Conservation (phyloP, 2,797 vertebrate genomes). For the Meda fulgida region DNA sequence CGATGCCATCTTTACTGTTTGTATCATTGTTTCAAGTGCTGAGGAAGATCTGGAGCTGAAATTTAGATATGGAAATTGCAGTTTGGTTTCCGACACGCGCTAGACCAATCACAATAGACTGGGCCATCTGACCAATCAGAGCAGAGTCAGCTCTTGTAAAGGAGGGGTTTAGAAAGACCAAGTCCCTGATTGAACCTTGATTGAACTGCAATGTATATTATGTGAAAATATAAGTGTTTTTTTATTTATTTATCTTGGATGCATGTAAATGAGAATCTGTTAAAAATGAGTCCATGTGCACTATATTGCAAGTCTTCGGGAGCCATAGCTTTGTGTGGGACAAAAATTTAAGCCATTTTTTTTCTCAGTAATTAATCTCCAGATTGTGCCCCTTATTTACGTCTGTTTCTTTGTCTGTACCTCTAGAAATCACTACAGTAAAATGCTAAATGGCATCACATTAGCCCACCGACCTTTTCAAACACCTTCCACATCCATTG, state of each 20-base stretch:
- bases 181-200: background rate
- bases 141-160: background rate
- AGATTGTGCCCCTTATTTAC: background rate
- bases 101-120: too few relatives aligned
- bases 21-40: too few relatives aligned
- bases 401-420: too few relatives aligned
- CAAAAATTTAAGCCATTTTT: too few relatives aligned
- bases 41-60: too few relatives aligned
- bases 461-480: conserved; percentile 18
- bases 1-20: too few relatives aligned
- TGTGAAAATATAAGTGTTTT: background rate
- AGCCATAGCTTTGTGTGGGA: background rate
- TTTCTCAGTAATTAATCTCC: background rate
- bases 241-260: background rate
- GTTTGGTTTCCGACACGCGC: too few relatives aligned
- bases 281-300: too few relatives aligned
- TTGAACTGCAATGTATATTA: background rate
- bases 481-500: background rate
- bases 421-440: background rate
- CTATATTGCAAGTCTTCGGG: background rate
- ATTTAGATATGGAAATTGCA: too few relatives aligned
- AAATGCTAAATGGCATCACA: background rate
- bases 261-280: background rate
- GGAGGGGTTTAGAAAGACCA: background rate
- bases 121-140: too few relatives aligned